A percentile compares a stretch with the other conserved stretches of the same genome.
These are phyloP conservation scores for Drosophila simulans DNA, from an alignment of 1,140 invertebrate species.

Conservation along the genomic window DNA sequence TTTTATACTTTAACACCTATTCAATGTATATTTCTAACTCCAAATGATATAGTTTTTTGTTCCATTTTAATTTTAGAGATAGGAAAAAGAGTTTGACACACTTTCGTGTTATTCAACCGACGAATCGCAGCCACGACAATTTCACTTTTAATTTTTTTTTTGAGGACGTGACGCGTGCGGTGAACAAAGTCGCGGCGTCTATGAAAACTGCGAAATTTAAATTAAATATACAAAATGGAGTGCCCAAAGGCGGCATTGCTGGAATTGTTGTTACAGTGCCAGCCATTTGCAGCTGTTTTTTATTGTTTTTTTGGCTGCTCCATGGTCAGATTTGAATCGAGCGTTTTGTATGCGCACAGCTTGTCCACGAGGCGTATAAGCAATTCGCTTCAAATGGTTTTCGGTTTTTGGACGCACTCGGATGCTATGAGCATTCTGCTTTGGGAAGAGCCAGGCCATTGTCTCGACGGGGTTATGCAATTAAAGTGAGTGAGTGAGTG, in stretches of 20 bases:
- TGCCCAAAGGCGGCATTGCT: slow-evolving; percentile 34
- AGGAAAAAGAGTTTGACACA: slow-evolving; percentile 51
- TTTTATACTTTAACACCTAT: too few species aligned
- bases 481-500: slow-evolving; percentile 36
- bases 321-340: slow-evolving; percentile 56
- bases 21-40: too few species aligned
- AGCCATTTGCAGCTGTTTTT: slow-evolving; percentile 25
- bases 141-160: slow-evolving; percentile 68
- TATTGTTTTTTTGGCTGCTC: slow-evolving; percentile 8
- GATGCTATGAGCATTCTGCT: slow-evolving; percentile 55
- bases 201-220: slow-evolving; percentile 55
- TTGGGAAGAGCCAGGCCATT: slow-evolving; percentile 27
- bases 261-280: slow-evolving; percentile 34
- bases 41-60: neutral
- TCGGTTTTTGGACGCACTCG: neutral
- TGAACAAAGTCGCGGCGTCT: slow-evolving; percentile 17
- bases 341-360: slow-evolving; percentile 64
- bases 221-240: slow-evolving; percentile 63
- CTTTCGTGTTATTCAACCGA: slow-evolving; percentile 74
- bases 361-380: slow-evolving; percentile 57
- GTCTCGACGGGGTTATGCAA: slow-evolving; percentile 44
- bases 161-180: slow-evolving; percentile 63
- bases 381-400: slow-evolving; percentile 56
- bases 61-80: slow-evolving; percentile 6
- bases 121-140: slow-evolving; percentile 52